A percentile compares a stretch with the other conserved stretches of the same genome.
phyloP scores from a whole-genome alignment of 1,140 invertebrate species.

The Berghia stephanieae region DNA sequence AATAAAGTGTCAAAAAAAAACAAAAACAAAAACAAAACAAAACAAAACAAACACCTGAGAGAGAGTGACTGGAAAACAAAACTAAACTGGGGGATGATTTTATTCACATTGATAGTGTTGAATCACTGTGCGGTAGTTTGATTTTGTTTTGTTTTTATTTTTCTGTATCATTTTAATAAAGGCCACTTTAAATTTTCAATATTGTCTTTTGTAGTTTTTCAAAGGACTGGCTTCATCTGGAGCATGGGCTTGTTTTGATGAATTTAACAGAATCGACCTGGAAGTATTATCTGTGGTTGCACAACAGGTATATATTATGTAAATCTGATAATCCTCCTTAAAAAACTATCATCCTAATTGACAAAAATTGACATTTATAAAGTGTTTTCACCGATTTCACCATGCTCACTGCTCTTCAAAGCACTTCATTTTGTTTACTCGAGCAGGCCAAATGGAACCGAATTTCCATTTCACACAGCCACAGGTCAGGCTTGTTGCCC shows the following conservation, averaged over 20 bases:
- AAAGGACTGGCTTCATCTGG: constrained; percentile 68
- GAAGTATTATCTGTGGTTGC: constrained; percentile 69
- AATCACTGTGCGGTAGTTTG: not conserved
- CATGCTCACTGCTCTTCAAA: too few relatives aligned
- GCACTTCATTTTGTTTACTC: too few relatives aligned
- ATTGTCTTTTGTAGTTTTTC: constrained; percentile 63
- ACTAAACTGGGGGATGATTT: too few relatives aligned
- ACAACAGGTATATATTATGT: constrained; percentile 58
- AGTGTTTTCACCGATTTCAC: not conserved
- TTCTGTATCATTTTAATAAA: not conserved
- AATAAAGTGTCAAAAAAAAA: too few relatives aligned
- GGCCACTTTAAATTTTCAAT: not conserved
- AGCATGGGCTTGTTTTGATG: constrained; percentile 69
- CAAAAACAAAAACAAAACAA: too few relatives aligned
- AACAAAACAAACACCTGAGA: too few relatives aligned
- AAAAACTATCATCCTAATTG: not conserved
- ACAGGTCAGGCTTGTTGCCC: too few relatives aligned
- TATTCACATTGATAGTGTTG: not conserved
- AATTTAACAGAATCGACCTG: constrained; percentile 68
- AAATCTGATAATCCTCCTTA: not conserved
- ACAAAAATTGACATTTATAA: not conserved
- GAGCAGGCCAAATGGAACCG: too few relatives aligned
- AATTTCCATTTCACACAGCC: too few relatives aligned
- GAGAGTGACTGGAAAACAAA: too few relatives aligned
- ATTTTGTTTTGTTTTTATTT: too few relatives aligned